Evolutionary conservation across 1,140 invertebrate species (phyloP).

Genomic region (Chrysomallon squamiferum): DNA sequence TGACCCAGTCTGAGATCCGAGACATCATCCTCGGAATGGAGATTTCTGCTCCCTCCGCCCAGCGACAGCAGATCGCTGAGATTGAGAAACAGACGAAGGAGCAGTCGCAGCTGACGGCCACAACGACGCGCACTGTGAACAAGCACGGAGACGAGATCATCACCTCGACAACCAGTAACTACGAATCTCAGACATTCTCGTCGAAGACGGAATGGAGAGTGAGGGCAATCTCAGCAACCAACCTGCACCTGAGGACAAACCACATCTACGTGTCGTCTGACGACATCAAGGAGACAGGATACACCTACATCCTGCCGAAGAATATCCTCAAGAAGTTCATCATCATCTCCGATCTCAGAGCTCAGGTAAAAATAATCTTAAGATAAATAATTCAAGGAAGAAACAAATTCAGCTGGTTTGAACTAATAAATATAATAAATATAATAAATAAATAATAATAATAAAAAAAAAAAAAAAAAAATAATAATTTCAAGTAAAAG

Average conservation of each 20-base stretch:
- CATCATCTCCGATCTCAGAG: constrained; percentile 96
- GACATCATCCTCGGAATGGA: constrained; percentile 99
- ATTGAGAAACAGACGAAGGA: constrained; percentile 99
- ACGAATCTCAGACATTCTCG: constrained; percentile 97
- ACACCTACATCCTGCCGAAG: constrained; percentile 98
- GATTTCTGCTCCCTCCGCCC: constrained; percentile 97
- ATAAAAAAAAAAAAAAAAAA: no score
- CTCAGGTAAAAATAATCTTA: no score
- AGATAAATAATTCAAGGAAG: no score
- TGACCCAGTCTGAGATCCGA: constrained; percentile 98
- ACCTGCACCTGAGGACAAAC: constrained; percentile 97
- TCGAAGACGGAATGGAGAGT: constrained; percentile 99
- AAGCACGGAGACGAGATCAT: constrained; percentile 99
- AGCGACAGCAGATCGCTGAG: constrained; percentile 98
- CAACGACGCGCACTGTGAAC: constrained; percentile 97
- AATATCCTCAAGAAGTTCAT: constrained; percentile 99
- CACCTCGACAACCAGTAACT: constrained; percentile 97
- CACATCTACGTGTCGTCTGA: constrained; percentile 99
- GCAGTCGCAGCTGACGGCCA: constrained; percentile 96
- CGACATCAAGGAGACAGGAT: constrained; percentile 99
- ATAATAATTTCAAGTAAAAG: no score
- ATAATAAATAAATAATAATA: no score
- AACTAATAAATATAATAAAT: no score
- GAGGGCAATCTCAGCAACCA: constrained; percentile 97
- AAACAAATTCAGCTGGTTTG: no score